Evolutionary conservation across 2,888 invertebrate species (phyloP).

Genomic region (Orchesellides sinensis): DNA sequence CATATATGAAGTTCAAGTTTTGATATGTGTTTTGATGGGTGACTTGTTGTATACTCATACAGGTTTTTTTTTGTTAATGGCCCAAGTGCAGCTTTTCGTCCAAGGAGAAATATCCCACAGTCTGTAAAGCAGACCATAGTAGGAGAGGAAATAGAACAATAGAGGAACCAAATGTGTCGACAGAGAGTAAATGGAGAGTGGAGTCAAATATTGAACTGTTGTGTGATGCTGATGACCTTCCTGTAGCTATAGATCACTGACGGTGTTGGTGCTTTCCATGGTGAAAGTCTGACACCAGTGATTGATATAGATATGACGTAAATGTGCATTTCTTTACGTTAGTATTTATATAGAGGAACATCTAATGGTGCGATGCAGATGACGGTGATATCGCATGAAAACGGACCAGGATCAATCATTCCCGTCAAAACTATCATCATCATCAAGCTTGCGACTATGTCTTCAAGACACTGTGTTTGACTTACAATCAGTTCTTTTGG

Average conservation of each 20-base stretch:
- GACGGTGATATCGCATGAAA: conserved; percentile 6
- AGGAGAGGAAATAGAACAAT: not conserved
- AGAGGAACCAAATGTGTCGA: not conserved
- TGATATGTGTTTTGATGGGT: conserved; percentile 24
- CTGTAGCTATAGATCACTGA: conserved; percentile 52
- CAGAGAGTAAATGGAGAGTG: not conserved
- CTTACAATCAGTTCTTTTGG: not conserved
- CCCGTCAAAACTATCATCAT: conserved; percentile 56
- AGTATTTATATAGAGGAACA: not conserved
- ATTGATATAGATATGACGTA: conserved; percentile 27
- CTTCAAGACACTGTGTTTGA: conserved; percentile 16
- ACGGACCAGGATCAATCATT: conserved; percentile 54
- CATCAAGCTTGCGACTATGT: conserved; percentile 6
- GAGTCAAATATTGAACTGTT: conserved; percentile 45
- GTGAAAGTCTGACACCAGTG: conserved; percentile 7
- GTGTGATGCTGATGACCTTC: conserved; percentile 57
- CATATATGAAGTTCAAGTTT: conserved; percentile 23
- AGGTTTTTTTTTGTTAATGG: not conserved
- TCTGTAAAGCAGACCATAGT: not conserved
- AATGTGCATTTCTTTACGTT: not conserved
- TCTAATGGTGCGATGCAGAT: not conserved
- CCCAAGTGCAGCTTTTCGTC: conserved; percentile 25
- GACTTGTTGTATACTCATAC: conserved; percentile 14
- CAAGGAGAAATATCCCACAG: no score
- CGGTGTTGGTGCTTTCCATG: conserved; percentile 41